A percentile compares a stretch with the other conserved stretches of the same genome.
phyloP scores from a whole-genome alignment of 2,888 invertebrate genomes.

The Spodoptera picta region DNA sequence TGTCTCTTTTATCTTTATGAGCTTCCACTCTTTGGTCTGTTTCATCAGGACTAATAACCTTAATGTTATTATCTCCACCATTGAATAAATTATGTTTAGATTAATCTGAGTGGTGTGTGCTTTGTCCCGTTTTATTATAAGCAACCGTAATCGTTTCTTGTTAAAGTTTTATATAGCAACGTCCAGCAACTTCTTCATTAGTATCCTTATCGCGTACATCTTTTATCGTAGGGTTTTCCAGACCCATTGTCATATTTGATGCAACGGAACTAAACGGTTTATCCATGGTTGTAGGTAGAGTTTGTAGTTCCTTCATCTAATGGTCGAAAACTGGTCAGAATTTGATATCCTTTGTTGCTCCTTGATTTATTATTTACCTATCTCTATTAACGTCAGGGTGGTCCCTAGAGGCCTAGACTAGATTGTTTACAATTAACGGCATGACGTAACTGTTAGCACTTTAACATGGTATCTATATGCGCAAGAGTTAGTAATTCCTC shows the following conservation, averaged over 20 bases:
- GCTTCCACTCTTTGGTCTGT: too few species aligned
- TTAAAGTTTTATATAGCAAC: slow-evolving; percentile 1
- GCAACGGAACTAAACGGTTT: slow-evolving; percentile 22
- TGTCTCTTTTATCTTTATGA: slow-evolving; percentile 11
- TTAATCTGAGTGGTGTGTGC: not conserved
- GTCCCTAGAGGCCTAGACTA: too few species aligned
- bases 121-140: slow-evolving; percentile 1
- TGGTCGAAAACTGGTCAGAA: too few species aligned
- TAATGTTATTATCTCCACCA: not conserved
- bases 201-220: slow-evolving; percentile 25
- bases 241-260: slow-evolving; percentile 31
- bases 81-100: not conserved
- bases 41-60: not conserved
- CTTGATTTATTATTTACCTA: too few species aligned
- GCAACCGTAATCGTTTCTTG: not conserved
- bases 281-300: not conserved
- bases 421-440: too few species aligned
- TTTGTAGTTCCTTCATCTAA: not conserved
- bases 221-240: slow-evolving; percentile 30
- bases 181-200: slow-evolving; percentile 25
- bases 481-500: not conserved
- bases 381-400: too few species aligned
- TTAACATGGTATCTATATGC: not conserved
- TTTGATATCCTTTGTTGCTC: too few species aligned
- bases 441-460: not conserved